These are phyloP conservation scores for Orussus abietinus DNA, from an alignment of 1,140 invertebrate genomes.

Conservation along the genomic window DNA sequence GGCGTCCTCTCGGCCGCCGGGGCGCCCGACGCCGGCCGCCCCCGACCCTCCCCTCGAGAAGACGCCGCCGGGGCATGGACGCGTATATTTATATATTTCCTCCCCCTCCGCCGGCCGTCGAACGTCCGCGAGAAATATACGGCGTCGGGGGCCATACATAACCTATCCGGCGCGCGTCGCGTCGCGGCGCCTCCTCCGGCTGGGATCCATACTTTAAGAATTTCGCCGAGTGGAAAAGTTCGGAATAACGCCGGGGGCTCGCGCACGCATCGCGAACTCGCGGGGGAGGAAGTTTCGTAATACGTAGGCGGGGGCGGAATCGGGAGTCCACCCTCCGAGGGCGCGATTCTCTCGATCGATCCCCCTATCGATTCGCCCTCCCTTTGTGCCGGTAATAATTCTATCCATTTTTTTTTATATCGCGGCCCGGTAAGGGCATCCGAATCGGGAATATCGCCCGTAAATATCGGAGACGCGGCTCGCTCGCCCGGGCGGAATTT, in stretches of 20 bases:
- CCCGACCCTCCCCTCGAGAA: background rate
- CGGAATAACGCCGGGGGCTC: too few relatives aligned
- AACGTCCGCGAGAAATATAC: conserved; percentile 13
- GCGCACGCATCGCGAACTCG: too few relatives aligned
- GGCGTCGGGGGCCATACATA: too few relatives aligned
- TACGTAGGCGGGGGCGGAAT: too few relatives aligned
- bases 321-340: background rate
- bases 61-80: too few relatives aligned
- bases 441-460: conserved; percentile 54
- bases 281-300: conserved; percentile 43
- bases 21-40: conserved; percentile 18
- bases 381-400: conserved; percentile 53
- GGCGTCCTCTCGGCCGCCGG: conserved; percentile 13
- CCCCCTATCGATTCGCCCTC: background rate
- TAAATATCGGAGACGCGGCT: conserved; percentile 51
- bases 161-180: conserved; percentile 18
- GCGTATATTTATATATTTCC: conserved; percentile 4
- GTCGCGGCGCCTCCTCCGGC: conserved; percentile 4
- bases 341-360: background rate
- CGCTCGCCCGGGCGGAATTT: conserved; percentile 16
- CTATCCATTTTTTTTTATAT: conserved; percentile 54
- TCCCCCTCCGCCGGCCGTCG: conserved; percentile 5
- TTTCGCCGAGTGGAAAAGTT: conserved; percentile 49
- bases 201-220: conserved; percentile 53
- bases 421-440: conserved; percentile 52